Evolutionary conservation across 1,140 invertebrate species (phyloP).

Genomic region (Trinorchestia longiramus): DNA sequence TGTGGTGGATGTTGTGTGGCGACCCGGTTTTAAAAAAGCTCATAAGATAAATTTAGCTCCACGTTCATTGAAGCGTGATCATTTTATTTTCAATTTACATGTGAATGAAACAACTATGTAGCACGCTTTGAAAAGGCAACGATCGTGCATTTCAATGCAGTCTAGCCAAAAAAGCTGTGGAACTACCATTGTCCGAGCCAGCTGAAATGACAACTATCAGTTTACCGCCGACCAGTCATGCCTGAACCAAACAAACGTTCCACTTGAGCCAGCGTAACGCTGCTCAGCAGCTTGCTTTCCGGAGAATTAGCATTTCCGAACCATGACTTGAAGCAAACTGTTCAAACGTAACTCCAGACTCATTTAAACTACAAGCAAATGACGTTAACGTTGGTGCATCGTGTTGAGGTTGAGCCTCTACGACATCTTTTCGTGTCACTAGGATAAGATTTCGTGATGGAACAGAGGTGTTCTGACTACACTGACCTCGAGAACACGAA

Average conservation of each 20-base stretch:
- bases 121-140: neutral
- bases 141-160: conserved; percentile 19
- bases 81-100: neutral
- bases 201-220: neutral
- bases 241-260: neutral
- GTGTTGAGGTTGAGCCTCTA: neutral
- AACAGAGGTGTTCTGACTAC: neutral
- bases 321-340: neutral
- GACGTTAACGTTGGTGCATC: neutral
- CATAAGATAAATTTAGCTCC: neutral
- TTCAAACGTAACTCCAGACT: neutral
- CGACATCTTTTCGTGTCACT: neutral
- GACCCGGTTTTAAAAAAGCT: neutral
- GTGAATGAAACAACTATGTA: neutral
- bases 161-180: neutral
- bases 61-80: neutral
- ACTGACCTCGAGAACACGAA: neutral
- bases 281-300: neutral
- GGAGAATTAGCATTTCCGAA: neutral
- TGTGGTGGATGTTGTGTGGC: too few relatives aligned
- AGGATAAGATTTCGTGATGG: neutral
- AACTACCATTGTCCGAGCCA: neutral
- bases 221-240: neutral
- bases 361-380: neutral
- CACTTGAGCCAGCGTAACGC: neutral